Conservation (phyloP, 2,888 invertebrate genomes). For the Rhagonycha lutea region DNA sequence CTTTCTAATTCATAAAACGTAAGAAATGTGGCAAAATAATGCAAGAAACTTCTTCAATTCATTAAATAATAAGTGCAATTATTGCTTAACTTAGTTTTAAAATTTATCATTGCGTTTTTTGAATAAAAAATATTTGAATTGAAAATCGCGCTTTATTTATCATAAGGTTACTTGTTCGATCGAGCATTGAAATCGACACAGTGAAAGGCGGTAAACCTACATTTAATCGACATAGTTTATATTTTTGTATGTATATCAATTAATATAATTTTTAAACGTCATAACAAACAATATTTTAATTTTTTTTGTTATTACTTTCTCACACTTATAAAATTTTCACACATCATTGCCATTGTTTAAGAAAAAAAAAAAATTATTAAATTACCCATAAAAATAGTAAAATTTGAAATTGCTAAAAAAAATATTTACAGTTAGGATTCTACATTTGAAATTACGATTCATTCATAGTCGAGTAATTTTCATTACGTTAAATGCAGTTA, state of each 20-base stretch:
- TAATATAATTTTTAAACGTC: slow-evolving; percentile 3
- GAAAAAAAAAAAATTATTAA: neutral
- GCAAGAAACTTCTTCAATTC: neutral
- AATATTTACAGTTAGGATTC: slow-evolving; percentile 17
- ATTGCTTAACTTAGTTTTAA: neutral
- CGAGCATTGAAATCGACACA: slow-evolving; percentile 29
- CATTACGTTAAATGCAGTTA: slow-evolving; percentile 28
- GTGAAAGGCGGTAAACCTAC: slow-evolving; percentile 32
- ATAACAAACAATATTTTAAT: neutral
- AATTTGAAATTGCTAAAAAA: neutral
- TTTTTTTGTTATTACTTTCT: slow-evolving; percentile 6
- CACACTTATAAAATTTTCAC: slow-evolving; percentile 14
- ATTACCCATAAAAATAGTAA: neutral
- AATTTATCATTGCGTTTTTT: neutral
- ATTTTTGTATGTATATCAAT: neutral
- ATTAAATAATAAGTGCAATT: neutral
- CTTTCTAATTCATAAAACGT: neutral
- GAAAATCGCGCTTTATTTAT: slow-evolving; percentile 15
- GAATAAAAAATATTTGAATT: neutral
- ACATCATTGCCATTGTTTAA: slow-evolving; percentile 4
- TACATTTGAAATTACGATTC: slow-evolving; percentile 9
- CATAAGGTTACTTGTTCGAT: slow-evolving; percentile 31
- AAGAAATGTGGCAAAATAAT: neutral
- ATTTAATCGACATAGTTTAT: slow-evolving; percentile 2
- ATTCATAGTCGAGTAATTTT: slow-evolving; percentile 28